Percentiles rank a stretch among this genome's conserved stretches.
Evolutionary conservation across 2,113 vertebrate genomes (phyloP).

Genomic region (Cygnus atratus): DNA sequence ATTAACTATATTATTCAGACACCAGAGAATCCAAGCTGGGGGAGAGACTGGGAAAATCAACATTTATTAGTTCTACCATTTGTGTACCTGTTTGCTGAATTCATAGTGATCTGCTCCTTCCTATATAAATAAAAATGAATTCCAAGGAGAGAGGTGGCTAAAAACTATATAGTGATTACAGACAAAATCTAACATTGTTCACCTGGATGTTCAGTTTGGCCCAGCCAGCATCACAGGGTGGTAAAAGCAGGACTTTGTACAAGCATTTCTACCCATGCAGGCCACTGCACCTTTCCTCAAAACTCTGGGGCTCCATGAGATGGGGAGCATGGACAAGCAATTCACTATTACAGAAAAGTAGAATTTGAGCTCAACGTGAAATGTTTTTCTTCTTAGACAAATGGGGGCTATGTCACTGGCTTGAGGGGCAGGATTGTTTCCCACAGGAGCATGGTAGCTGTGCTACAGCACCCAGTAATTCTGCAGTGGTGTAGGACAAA

Average conservation of each 20-base stretch:
- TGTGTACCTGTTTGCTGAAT: background rate
- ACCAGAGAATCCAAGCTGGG: background rate
- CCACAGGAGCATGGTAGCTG: fast-evolving
- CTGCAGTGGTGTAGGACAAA: background rate
- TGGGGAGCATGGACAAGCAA: background rate
- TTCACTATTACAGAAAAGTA: background rate
- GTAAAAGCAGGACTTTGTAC: background rate
- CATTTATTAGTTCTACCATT: background rate
- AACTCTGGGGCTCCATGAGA: background rate
- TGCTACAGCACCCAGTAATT: background rate
- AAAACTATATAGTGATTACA: background rate
- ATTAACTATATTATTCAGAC: background rate
- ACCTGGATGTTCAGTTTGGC: background rate
- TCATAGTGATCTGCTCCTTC: background rate
- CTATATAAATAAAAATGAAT: background rate
- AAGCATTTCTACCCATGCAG: background rate
- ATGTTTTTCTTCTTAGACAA: background rate
- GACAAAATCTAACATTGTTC: background rate
- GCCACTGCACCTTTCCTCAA: background rate
- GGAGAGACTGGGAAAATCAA: background rate
- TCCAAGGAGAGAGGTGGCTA: fast-evolving
- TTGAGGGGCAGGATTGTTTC: background rate
- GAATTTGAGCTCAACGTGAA: background rate
- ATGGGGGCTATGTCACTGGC: fast-evolving
- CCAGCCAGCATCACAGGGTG: background rate